Percentiles rank a stretch among this genome's conserved stretches.
Conservation (phyloP, 2,888 invertebrate species). For the Siphonodentalium dalli region DNA sequence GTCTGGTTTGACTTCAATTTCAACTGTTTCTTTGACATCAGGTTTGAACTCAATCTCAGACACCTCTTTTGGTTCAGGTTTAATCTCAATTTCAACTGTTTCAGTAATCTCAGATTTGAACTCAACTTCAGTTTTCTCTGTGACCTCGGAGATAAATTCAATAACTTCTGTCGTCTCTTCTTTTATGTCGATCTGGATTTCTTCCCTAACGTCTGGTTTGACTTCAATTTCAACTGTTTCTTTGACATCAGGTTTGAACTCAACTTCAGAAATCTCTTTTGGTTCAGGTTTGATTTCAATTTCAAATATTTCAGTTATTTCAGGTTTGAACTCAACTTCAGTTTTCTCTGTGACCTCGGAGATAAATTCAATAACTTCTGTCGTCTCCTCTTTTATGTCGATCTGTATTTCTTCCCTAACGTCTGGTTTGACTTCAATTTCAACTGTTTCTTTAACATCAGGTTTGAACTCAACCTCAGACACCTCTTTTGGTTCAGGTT, state of each 20-base stretch:
- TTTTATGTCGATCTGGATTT: constrained; percentile 1
- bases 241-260: too few relatives aligned
- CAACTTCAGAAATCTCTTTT: constrained; percentile 6
- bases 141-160: constrained; percentile 2
- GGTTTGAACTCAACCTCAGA: constrained; percentile 6
- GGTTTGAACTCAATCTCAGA: neutral
- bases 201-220: constrained; percentile 18
- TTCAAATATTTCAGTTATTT: constrained; percentile 7
- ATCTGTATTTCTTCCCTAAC: constrained; percentile 3
- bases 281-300: constrained; percentile 1
- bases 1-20: too few relatives aligned
- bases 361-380: constrained; percentile 5
- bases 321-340: neutral
- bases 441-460: too few relatives aligned
- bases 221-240: constrained; percentile 9
- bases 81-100: constrained; percentile 6
- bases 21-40: too few relatives aligned
- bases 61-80: constrained; percentile 1
- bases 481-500: neutral
- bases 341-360: too few relatives aligned
- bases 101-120: constrained; percentile 7
- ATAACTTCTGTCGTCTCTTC: constrained; percentile 3
- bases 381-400: neutral
- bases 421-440: neutral
- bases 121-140: neutral